phyloP scores from a whole-genome alignment of 2,888 invertebrate species.

The Merodon equestris region DNA sequence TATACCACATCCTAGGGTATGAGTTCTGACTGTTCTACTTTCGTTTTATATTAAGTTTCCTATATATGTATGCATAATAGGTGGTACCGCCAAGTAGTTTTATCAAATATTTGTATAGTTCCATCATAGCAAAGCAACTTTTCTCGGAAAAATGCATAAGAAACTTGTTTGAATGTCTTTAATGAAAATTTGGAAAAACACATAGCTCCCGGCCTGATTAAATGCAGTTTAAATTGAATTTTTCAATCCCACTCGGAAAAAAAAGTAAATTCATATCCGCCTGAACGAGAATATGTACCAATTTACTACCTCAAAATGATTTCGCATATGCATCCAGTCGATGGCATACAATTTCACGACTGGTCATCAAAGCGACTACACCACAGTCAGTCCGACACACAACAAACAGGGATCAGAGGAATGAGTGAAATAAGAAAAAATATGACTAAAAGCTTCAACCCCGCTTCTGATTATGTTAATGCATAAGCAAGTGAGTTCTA shows the following conservation, averaged over 20 bases:
- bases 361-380: conserved; percentile 24
- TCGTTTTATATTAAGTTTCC: too few species aligned
- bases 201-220: background rate
- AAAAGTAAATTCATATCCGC: too few species aligned
- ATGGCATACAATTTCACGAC: background rate
- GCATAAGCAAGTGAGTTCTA: conserved; percentile 18
- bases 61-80: too few species aligned
- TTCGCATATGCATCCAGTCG: background rate
- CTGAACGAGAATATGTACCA: too few species aligned
- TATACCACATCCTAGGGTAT: too few species aligned
- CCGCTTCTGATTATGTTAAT: conserved; percentile 44
- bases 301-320: background rate
- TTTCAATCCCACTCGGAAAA: background rate
- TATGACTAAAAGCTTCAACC: background rate
- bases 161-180: too few species aligned
- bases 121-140: too few species aligned
- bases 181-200: too few species aligned
- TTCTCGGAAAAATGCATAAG: too few species aligned
- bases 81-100: too few species aligned
- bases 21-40: too few species aligned
- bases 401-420: conserved; percentile 1
- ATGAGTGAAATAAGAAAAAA: background rate
- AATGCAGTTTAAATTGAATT: conserved; percentile 2
- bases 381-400: background rate
- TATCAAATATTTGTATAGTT: too few species aligned